Conservation (phyloP, 1,140 invertebrate genomes). For the Magallana ariakensis region DNA sequence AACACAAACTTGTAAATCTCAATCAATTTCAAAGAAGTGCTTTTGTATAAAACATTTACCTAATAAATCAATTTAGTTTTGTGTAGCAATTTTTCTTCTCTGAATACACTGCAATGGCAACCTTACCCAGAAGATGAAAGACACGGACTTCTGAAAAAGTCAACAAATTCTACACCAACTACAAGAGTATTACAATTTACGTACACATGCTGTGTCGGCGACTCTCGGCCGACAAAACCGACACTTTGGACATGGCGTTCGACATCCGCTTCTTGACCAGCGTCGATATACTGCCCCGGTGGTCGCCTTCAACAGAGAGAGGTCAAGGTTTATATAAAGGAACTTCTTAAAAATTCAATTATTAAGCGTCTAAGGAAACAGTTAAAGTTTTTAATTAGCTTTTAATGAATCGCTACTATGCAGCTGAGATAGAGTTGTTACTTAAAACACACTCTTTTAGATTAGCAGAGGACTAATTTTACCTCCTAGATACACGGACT, state of each 20-base stretch:
- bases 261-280: conserved; percentile 57
- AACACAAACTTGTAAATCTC: neutral
- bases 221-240: conserved; percentile 47
- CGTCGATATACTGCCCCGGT: conserved; percentile 50
- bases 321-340: neutral
- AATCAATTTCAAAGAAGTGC: neutral
- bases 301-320: neutral
- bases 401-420: no score
- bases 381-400: no score
- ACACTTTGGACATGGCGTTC: conserved; percentile 57
- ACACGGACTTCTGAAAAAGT: no score
- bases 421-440: neutral
- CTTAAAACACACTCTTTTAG: neutral
- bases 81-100: neutral
- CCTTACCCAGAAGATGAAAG: no score
- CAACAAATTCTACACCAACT: no score
- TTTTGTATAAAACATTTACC: neutral
- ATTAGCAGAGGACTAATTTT: neutral
- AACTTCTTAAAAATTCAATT: neutral
- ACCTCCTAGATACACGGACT: neutral
- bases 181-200: neutral
- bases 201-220: conserved; percentile 46
- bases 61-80: no score
- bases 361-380: no score
- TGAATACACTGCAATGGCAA: neutral